phyloP scores from a whole-genome alignment of 53 echinoderm and acorn worm species.

The Luidia sarsii region DNA sequence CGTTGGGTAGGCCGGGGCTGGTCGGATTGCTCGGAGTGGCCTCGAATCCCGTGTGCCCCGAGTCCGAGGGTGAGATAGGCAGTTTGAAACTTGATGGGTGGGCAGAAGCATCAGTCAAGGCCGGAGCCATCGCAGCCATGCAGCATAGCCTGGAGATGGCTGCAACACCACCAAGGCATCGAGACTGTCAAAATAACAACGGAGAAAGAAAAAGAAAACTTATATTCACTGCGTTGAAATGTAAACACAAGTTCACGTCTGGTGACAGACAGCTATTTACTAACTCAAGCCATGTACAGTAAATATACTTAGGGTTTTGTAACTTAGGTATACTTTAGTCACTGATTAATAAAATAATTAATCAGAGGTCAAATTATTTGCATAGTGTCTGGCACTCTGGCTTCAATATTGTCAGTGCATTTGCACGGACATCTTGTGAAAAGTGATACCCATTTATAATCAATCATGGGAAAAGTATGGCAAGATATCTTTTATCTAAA shows the following conservation, averaged over 20 bases:
- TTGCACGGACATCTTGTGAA: too few relatives aligned
- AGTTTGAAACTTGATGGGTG: slow-evolving; percentile 97
- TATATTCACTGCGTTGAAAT: not conserved
- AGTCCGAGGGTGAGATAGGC: slow-evolving; percentile 90
- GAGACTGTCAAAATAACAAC: slow-evolving; percentile 3
- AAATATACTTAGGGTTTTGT: too few relatives aligned
- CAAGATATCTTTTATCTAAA: too few relatives aligned
- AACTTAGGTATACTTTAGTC: too few relatives aligned
- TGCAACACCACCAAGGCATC: slow-evolving; percentile 50
- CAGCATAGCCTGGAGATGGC: slow-evolving; percentile 69
- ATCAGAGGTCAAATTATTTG: too few relatives aligned
- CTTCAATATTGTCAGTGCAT: too few relatives aligned
- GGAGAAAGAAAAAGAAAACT: slow-evolving; percentile 10
- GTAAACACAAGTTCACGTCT: too few relatives aligned
- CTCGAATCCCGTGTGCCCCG: slow-evolving; percentile 74
- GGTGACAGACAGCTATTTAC: not conserved
- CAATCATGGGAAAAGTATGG: too few relatives aligned
- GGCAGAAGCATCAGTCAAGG: slow-evolving; percentile 98
- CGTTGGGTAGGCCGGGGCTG: slow-evolving; percentile 84
- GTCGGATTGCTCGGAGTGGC: slow-evolving; percentile 78
- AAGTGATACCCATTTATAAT: too few relatives aligned
- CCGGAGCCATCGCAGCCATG: slow-evolving; percentile 99
- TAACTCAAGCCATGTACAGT: too few relatives aligned
- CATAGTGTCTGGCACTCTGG: too few relatives aligned
- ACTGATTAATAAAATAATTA: too few relatives aligned